Base-by-base conservation (phyloP, 2,888 invertebrate genomes). In the Athalia rosae region DNA sequence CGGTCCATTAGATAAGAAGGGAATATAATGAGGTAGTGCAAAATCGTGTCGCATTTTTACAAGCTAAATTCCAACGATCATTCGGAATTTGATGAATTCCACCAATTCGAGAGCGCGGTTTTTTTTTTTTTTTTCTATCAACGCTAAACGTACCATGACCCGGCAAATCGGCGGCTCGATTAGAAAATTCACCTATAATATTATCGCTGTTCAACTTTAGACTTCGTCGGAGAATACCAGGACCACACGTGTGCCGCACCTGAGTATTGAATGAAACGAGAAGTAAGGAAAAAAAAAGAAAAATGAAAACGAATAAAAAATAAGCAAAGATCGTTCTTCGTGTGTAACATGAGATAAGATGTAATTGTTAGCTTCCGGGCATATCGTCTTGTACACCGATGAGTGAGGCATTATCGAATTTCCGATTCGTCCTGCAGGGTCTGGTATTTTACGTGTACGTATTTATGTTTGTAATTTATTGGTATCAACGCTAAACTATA, bases 331-430 rank as follows among this genome's bases (percentile, higher is more conserved):
- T 61, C 13, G 61, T 7, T 58, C 28, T 28, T 5, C 7, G 71
- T 71, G 58, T 45, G 71, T 71, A 71, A 71, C 58, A 43, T 7
- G 45, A 71, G 71, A 71, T 71, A 71, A 58, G 71, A 13, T 58
- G 56, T 71, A 71, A 71, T 71, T 71, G 71, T 71, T 71, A 45
- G 56, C 71, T 71, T 58, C 56, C 56, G 71, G 56, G 71, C 41
- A 58, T 58, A 64, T n/a, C 45, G 56, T 56, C 56, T 58, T 56
- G 3, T 41, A 58, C 83, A 81, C 80, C 79, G 82, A 82, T 86
- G 87, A 88, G 85, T 88, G 85, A 88, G 88, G 88, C 88, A 88
- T 88, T 87, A 88, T 87, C 88, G 86, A 88, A 88, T 88, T 88
- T 88, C 84, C 85, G 87, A 88, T 88, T 88, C 87, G 88, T 86